Evolutionary conservation across 1,140 invertebrate species (phyloP).

Genomic region (Micrasema longulum): DNA sequence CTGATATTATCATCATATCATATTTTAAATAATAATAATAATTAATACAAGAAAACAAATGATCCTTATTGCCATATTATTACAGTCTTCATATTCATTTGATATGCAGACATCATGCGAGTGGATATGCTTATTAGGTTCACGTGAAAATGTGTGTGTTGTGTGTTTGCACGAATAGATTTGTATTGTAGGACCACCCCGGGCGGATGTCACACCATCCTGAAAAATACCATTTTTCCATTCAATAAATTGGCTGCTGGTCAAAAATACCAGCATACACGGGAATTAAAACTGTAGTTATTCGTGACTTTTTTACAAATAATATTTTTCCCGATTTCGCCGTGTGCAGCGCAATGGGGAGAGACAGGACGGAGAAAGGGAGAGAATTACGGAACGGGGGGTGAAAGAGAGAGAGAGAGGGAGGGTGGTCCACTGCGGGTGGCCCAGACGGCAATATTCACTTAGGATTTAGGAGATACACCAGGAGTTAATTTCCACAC

Average conservation of each 20-base stretch:
- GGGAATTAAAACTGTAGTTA: background rate
- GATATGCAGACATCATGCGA: background rate
- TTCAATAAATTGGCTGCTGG: background rate
- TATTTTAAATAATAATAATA: no score
- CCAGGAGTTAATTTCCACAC: conserved; percentile 30
- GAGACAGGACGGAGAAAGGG: conserved; percentile 25
- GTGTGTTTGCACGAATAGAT: conserved; percentile 37
- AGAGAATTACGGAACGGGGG: conserved; percentile 13
- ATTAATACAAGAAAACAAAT: no score
- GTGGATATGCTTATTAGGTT: conserved; percentile 25
- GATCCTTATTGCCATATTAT: no score
- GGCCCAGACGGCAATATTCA: conserved; percentile 31
- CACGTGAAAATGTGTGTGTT: no score
- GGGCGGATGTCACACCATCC: conserved; percentile 43
- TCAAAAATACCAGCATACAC: background rate
- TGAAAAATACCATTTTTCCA: background rate
- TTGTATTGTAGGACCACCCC: conserved; percentile 44
- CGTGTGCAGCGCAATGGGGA: conserved; percentile 1
- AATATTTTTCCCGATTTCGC: background rate
- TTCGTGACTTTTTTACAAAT: conserved; percentile 4
- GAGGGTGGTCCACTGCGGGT: conserved; percentile 35
- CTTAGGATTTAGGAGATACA: conserved; percentile 34
- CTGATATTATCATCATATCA: no score
- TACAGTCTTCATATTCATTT: background rate
- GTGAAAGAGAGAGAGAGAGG: conserved; percentile 21